Evolutionary conservation across 2,797 vertebrate genomes (phyloP), one percentile per base, ranked within the genome.

Genomic region (Tympanoctomys barrerae): DNA sequence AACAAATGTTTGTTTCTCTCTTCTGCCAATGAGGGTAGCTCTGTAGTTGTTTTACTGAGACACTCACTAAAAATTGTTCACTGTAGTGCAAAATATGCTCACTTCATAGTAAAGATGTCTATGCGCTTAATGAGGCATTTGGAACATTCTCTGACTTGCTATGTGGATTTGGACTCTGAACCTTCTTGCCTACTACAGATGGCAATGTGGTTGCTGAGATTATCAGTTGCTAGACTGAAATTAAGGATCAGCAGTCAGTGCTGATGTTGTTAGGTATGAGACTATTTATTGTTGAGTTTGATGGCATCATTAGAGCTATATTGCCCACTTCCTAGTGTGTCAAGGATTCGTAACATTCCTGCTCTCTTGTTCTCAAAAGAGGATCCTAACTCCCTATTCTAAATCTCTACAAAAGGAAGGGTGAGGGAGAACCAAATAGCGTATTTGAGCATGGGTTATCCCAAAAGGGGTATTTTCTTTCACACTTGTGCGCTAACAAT

Each of bases 401-500:
- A 68, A 90, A 73, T 79, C 96, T 71, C 89, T 66, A 54, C 7
- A 64, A 80, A 89, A 90, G 86, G 87, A 91, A 52, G 0, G 0
- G 2, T 26, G 6, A 3, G 18, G 0, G 19, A 54, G 39, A 49
- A 83, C 42, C 57, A 89, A 89, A 88, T 78, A 82, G 77, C 7
- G 5, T 88, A 26, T 24, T 88, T 77, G 95, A 90, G 86, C 84
- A 9, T 49, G 80, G 89, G 83, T 71, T 42, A 75, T 61, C 79
- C 28, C 93, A 82, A 87, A 94, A 73, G 59, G 68, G 81, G 64
- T 66, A 54, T 59, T 96, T 97, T 91, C 83, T 90, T 90, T 90
- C 84, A 95, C 31, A 49, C 19, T 42, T 95, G 54, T 66, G 90
- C 96, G 95, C 93, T 96, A 96, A 78, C 88, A 81, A 94, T 90